These are phyloP conservation scores for Podargus strigoides DNA, from an alignment of 2,797 vertebrate species.

Conservation along the genomic window DNA sequence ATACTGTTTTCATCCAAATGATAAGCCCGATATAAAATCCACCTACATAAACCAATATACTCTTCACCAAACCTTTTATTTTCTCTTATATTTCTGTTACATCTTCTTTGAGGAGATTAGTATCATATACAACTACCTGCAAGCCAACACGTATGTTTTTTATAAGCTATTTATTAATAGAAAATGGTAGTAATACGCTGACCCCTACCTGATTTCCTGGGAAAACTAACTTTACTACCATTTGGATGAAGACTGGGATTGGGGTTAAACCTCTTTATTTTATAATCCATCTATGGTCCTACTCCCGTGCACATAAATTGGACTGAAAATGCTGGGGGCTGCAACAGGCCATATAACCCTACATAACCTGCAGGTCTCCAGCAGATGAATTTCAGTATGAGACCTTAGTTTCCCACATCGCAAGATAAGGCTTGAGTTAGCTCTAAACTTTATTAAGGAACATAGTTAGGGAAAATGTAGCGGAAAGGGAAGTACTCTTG, in stretches of 20 bases:
- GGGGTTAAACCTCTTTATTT: not conserved
- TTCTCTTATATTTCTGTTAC: not conserved
- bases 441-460: not conserved
- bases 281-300: not conserved
- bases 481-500: not conserved
- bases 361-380: too few relatives aligned
- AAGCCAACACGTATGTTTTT: rapidly evolving
- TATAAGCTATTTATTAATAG: not conserved
- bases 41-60: not conserved
- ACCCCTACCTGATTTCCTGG: not conserved
- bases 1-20: not conserved
- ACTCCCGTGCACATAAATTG: not conserved
- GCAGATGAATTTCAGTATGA: not conserved
- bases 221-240: not conserved
- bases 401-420: rapidly evolving
- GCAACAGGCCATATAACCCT: not conserved
- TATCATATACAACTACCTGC: not conserved
- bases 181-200: not conserved
- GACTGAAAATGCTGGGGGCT: not conserved
- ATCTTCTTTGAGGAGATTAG: not conserved
- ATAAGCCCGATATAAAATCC: not conserved
- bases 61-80: not conserved
- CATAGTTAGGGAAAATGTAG: not conserved
- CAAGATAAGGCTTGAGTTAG: not conserved
- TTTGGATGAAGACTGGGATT: not conserved